These are phyloP conservation scores for Trypoxylon attenuatum DNA, from an alignment of 2,888 invertebrate genomes.

Conservation along the genomic window DNA sequence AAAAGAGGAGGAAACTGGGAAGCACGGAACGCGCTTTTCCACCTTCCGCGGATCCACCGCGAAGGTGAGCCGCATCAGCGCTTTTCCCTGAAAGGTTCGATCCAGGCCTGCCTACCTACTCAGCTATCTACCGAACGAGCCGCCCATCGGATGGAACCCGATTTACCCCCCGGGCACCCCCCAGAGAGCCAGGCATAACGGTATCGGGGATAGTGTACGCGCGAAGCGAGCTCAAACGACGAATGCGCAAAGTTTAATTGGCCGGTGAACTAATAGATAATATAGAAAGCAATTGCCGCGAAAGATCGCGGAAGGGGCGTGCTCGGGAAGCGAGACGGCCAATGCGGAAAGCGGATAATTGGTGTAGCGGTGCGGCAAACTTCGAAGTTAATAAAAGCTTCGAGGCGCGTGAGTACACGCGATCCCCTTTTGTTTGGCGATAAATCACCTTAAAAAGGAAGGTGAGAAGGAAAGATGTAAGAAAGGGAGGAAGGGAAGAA, in stretches of 20 bases:
- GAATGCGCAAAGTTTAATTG: background rate
- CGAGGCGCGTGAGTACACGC: slow-evolving; percentile 9
- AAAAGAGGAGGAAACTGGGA: background rate
- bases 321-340: background rate
- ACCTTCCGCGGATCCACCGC: background rate
- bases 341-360: slow-evolving; percentile 7
- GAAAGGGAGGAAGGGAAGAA: background rate
- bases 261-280: background rate
- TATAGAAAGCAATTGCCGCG: background rate
- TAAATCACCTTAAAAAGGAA: slow-evolving; percentile 20
- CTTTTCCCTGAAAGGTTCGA: slow-evolving; percentile 8
- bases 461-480: background rate
- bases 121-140: too few relatives aligned
- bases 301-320: background rate
- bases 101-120: too few relatives aligned
- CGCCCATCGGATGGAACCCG: too few relatives aligned
- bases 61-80: slow-evolving; percentile 39
- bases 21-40: background rate
- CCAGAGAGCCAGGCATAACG: too few relatives aligned
- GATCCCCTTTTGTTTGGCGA: slow-evolving; percentile 18
- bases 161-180: too few relatives aligned
- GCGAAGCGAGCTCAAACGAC: background rate
- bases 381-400: slow-evolving; percentile 17
- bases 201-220: too few relatives aligned
- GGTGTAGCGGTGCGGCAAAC: slow-evolving; percentile 3